A percentile compares a stretch with the other conserved stretches of the same genome.
phyloP scores from a whole-genome alignment of 1,140 invertebrate genomes.

The Sarcophaga bullata region DNA sequence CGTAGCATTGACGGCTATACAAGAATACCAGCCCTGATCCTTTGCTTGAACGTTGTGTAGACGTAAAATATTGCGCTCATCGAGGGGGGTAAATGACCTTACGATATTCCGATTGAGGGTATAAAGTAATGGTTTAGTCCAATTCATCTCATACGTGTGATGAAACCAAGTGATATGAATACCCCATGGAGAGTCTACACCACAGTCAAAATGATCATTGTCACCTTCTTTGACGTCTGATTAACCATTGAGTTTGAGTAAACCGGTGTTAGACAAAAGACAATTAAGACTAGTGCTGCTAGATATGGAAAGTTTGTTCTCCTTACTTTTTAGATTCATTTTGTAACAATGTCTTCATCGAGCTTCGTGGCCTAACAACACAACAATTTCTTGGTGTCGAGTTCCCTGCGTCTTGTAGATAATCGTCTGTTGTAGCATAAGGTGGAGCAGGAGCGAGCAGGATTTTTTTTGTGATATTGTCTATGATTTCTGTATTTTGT shows the following conservation, averaged over 20 bases:
- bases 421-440: too few relatives aligned
- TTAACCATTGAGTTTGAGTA: constrained; percentile 80
- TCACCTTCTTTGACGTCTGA: constrained; percentile 74
- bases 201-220: constrained; percentile 78
- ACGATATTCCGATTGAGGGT: not conserved
- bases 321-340: too few relatives aligned
- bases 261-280: constrained; percentile 64
- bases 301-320: too few relatives aligned
- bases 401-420: too few relatives aligned
- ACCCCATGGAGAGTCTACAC: too few relatives aligned
- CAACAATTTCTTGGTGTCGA: too few relatives aligned
- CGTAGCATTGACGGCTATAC: constrained; percentile 84
- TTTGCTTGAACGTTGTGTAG: constrained; percentile 83
- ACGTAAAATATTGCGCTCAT: constrained; percentile 72
- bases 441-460: too few relatives aligned
- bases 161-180: constrained; percentile 80
- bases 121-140: not conserved
- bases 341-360: too few relatives aligned
- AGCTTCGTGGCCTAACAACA: too few relatives aligned
- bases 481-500: too few relatives aligned
- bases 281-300: too few relatives aligned
- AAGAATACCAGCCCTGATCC: constrained; percentile 93
- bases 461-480: too few relatives aligned
- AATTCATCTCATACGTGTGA: not conserved
- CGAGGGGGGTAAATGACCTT: constrained; percentile 25